Base-by-base conservation (phyloP, 2,113 vertebrate genomes). In the Nettapus auritus region DNA sequence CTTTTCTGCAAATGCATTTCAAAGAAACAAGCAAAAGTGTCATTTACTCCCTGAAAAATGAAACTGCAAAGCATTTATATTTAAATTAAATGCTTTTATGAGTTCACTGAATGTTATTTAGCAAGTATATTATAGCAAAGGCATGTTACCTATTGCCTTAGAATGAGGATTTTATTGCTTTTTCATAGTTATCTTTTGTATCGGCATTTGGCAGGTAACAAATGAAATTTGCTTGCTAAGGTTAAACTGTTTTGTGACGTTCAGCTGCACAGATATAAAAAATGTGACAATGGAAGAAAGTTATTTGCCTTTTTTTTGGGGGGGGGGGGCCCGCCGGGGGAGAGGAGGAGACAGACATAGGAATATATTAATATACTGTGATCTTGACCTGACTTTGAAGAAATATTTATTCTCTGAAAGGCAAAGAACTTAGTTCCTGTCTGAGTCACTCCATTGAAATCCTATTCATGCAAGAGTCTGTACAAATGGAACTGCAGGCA, bases 171-270 rank as follows among this genome's bases (percentile, higher is more conserved):
- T 96, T 95, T 96, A 95, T 96, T 94, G 73, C 70, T 94, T 95
- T 90, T 88, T 80, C 64, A 40, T 89, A 68, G 88, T 95, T 97
- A 95, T 95, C 87, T 97, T 97, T 96, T 96, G 63, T 70, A 97
- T 96, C 86, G 67, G 56, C 28, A 33, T 92, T 95, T 97, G 97
- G 93, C 85, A 94, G 67, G 44, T 93, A 95, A 97, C 89, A 97
- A 97, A 97, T 97, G 89, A 97, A 97, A 97, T 97, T 97, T 91
- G 40, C 91, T 93, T 96, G 81, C 79, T 96, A 83, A 96, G 92
- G 94, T 96, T 97, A 96, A 96, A 97, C 93, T 95, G 79, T 82
- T 82, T 97, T 96, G 29, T 88, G 84, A 93, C 83, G 29, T 38
- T 94, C 40, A 86, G 64, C 46, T n/a, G 34, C 79, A 84, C 48